Evolutionary conservation across 2,888 invertebrate genomes (phyloP).

Genomic region (Diadegma fenestrale): DNA sequence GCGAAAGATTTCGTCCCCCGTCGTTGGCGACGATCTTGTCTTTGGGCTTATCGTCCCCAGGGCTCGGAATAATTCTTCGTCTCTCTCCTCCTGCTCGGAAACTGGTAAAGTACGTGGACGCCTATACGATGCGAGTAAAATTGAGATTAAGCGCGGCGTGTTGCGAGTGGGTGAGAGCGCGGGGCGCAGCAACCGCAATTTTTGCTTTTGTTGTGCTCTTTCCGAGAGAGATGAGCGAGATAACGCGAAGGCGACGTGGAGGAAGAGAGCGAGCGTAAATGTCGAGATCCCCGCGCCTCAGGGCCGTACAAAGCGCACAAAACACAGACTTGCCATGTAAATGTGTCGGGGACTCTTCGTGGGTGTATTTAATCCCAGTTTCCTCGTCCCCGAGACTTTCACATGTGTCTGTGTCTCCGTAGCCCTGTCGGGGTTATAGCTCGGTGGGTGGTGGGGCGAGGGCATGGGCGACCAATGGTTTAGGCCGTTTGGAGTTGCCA

Average conservation of each 20-base stretch:
- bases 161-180: constrained; percentile 41
- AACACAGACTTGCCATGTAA: background rate
- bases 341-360: too few species aligned
- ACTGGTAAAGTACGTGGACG: constrained; percentile 3
- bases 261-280: constrained; percentile 15
- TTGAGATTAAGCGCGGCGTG: constrained; percentile 62
- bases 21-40: constrained; percentile 14
- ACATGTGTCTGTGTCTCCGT: constrained; percentile 32
- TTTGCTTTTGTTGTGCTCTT: background rate
- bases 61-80: constrained; percentile 31
- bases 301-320: constrained; percentile 48
- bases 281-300: constrained; percentile 41
- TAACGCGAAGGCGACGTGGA: background rate
- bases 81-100: background rate
- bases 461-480: constrained; percentile 81
- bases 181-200: background rate
- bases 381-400: too few species aligned
- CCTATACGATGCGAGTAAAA: constrained; percentile 63
- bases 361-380: too few species aligned
- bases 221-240: constrained; percentile 1
- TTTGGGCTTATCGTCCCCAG: constrained; percentile 46
- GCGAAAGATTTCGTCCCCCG: constrained; percentile 2
- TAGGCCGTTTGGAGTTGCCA: constrained; percentile 82
- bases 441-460: constrained; percentile 73
- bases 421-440: constrained; percentile 23